These are phyloP conservation scores for Stomatorhinus walkeri DNA, from an alignment of 2,797 vertebrate genomes.

Conservation along the genomic window DNA sequence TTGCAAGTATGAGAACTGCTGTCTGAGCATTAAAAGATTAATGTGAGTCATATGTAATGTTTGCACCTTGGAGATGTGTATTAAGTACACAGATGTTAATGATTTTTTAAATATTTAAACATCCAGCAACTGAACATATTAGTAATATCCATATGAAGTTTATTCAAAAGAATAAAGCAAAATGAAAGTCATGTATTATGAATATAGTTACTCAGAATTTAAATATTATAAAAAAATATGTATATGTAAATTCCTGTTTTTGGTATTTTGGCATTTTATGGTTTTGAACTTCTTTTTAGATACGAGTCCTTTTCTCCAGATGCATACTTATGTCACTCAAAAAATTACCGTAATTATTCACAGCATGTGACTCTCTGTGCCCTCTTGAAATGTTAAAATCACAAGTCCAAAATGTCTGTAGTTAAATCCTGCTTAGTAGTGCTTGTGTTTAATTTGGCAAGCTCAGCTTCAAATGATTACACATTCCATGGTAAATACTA, in stretches of 20 bases:
- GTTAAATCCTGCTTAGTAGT: not conserved
- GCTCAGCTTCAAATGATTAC: not conserved
- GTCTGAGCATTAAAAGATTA: not conserved
- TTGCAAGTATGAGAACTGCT: not conserved
- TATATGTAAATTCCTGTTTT: not conserved
- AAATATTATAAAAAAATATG: not conserved
- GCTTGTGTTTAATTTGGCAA: not conserved
- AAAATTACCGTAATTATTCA: not conserved
- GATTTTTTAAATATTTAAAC: slow-evolving; percentile 11
- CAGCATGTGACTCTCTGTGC: not conserved
- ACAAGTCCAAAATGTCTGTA: not conserved
- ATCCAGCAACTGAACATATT: not conserved
- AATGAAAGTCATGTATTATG: slow-evolving; percentile 5
- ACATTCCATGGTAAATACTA: not conserved
- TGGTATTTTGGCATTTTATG: not conserved
- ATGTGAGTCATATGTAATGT: not conserved
- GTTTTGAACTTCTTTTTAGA: not conserved
- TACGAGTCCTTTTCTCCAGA: not conserved
- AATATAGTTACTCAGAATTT: not conserved
- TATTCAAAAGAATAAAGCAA: not conserved
- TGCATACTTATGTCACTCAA: not conserved
- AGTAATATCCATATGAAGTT: slow-evolving; percentile 2
- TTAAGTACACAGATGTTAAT: slow-evolving; percentile 4
- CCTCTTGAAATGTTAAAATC: not conserved
- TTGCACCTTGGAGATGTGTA: not conserved